phyloP scores from a whole-genome alignment of 2,888 invertebrate genomes.

The Quadroppia sp. region DNA sequence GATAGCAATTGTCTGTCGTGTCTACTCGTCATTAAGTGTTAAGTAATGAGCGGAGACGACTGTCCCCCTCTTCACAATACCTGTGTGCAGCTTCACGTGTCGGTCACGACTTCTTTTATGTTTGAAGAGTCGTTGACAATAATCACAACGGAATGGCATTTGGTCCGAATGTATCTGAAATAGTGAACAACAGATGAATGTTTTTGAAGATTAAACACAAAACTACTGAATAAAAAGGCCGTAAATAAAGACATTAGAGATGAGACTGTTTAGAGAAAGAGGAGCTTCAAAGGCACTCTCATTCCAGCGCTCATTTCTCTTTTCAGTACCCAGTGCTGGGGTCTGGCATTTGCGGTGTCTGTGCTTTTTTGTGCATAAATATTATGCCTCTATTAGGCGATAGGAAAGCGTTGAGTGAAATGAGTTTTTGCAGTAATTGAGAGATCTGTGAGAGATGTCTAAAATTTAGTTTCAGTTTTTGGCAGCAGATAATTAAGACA shows the following conservation, averaged over 20 bases:
- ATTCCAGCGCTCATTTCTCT: neutral
- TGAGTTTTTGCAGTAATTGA: slow-evolving; percentile 20
- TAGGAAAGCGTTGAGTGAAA: slow-evolving; percentile 21
- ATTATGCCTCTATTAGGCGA: slow-evolving; percentile 27
- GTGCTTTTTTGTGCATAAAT: slow-evolving; percentile 24
- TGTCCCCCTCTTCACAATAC: no score
- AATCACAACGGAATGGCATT: slow-evolving; percentile 63
- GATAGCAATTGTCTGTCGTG: no score
- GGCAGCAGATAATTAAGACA: slow-evolving; percentile 35
- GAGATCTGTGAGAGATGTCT: slow-evolving; percentile 30
- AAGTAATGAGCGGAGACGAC: neutral
- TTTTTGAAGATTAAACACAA: neutral
- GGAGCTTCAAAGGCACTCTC: neutral
- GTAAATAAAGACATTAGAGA: slow-evolving; percentile 31
- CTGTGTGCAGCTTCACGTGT: slow-evolving; percentile 87
- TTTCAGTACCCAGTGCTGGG: no score
- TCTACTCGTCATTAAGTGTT: no score
- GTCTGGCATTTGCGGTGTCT: neutral
- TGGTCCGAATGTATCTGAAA: slow-evolving; percentile 81
- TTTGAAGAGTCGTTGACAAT: slow-evolving; percentile 85
- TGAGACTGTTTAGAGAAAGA: neutral
- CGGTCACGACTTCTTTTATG: slow-evolving; percentile 90
- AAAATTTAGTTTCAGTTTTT: slow-evolving; percentile 26
- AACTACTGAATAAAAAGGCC: slow-evolving; percentile 10
- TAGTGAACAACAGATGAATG: neutral